A percentile compares a stretch with the other conserved stretches of the same genome.
Conservation (phyloP, 1,140 invertebrate species). For the Monomorium pharaonis region DNA sequence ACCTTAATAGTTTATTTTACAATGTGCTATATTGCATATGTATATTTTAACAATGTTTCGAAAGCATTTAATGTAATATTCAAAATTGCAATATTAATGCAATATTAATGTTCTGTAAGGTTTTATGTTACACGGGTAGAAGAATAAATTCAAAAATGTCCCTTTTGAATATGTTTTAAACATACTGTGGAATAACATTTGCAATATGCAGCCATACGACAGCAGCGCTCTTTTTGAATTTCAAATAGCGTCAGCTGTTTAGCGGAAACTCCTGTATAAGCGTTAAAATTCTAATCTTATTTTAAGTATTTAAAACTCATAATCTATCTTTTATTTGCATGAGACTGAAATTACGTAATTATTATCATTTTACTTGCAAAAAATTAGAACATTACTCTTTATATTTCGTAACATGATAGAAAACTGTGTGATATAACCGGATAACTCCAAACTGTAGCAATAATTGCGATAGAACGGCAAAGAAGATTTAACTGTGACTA, state of each 20-base stretch:
- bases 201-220: not conserved
- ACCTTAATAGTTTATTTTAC: no score
- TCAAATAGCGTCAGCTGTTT: constrained; percentile 26
- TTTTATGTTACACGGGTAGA: not conserved
- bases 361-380: constrained; percentile 6
- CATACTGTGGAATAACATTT: not conserved
- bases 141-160: not conserved
- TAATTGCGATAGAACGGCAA: not conserved
- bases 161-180: not conserved
- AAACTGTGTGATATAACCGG: not conserved
- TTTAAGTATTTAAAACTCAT: not conserved
- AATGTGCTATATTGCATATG: no score
- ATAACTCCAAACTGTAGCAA: not conserved
- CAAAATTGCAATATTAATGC: no score
- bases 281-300: constrained; percentile 8
- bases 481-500: not conserved
- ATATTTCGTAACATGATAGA: not conserved
- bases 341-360: not conserved
- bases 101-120: no score
- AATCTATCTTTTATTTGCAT: not conserved
- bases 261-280: not conserved
- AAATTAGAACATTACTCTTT: not conserved
- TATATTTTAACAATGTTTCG: no score
- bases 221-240: constrained; percentile 14
- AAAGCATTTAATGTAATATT: no score